Evolutionary conservation across 2,797 vertebrate species (phyloP).

Genomic region (Cuculus canorus): DNA sequence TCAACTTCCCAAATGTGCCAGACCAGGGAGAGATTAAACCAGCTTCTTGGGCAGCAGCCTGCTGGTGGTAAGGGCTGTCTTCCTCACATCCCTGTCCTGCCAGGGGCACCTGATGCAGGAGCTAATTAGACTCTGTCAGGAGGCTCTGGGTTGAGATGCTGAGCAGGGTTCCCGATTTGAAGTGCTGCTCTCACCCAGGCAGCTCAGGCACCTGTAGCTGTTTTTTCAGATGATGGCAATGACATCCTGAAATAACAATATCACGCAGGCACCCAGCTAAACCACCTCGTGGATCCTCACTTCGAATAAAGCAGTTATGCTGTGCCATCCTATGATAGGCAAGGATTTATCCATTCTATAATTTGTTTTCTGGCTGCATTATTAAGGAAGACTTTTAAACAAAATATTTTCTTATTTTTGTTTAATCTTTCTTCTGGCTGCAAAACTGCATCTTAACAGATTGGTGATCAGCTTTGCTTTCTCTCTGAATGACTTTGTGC

Average conservation of each 20-base stretch:
- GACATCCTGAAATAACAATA: background rate
- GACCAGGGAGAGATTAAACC: background rate
- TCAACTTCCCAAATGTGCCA: background rate
- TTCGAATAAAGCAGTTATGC: background rate
- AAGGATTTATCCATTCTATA: background rate
- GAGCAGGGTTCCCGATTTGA: background rate
- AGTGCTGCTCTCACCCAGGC: background rate
- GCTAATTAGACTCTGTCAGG: background rate
- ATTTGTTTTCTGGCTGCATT: background rate
- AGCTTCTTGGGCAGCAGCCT: background rate
- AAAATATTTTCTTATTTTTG: background rate
- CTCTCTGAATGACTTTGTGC: background rate
- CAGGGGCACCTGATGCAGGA: background rate
- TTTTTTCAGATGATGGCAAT: background rate
- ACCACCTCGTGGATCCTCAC: background rate
- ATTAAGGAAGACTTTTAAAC: background rate
- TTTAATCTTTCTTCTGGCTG: background rate
- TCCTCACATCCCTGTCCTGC: background rate
- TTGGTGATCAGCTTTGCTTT: background rate
- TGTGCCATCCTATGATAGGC: background rate
- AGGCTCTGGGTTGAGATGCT: background rate
- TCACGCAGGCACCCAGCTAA: background rate
- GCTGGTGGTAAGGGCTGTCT: background rate
- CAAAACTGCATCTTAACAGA: too few relatives aligned
- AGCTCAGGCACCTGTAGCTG: background rate